Percentiles rank a stretch among this genome's conserved stretches.
These are phyloP conservation scores for Perizoma flavofasciatum DNA, from an alignment of 2,888 invertebrate species.

Conservation along the genomic window DNA sequence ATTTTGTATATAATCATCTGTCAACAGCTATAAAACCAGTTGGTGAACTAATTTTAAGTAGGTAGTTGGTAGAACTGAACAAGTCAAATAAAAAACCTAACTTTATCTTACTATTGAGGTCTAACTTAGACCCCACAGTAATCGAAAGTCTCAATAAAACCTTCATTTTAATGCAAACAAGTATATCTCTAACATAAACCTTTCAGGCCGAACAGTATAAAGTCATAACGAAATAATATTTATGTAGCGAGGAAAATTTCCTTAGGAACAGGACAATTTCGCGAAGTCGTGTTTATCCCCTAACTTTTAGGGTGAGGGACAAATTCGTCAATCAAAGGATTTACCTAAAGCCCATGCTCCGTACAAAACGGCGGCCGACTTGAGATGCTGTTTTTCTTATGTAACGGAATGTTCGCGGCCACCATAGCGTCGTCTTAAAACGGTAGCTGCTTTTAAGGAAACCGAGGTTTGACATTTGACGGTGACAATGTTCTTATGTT, in stretches of 20 bases:
- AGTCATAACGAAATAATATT: conserved; percentile 44
- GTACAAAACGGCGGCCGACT: conserved; percentile 1
- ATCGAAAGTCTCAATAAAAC: conserved; percentile 13
- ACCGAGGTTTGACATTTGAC: conserved; percentile 59
- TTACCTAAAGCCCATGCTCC: conserved; percentile 49
- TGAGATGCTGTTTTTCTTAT: too few relatives aligned
- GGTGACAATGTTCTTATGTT: conserved; percentile 75
- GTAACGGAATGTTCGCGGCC: too few relatives aligned
- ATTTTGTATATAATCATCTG: too few relatives aligned
- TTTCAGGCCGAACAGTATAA: conserved; percentile 28
- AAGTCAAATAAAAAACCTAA: background rate
- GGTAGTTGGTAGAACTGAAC: too few relatives aligned
- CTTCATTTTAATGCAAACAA: conserved; percentile 11
- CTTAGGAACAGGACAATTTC: conserved; percentile 60
- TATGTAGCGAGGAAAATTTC: conserved; percentile 55
- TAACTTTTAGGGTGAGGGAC: conserved; percentile 54
- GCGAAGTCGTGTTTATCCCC: conserved; percentile 60
- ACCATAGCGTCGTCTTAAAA: too few relatives aligned
- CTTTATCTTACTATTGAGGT: too few relatives aligned
- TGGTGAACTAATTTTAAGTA: too few relatives aligned
- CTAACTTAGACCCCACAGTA: conserved; percentile 10
- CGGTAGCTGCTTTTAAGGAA: background rate
- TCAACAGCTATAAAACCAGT: too few relatives aligned
- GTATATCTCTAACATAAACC: conserved; percentile 23
- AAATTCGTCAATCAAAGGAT: conserved; percentile 78